These are phyloP conservation scores for Diglossa brunneiventris DNA, from an alignment of 2,113 vertebrate genomes.

Conservation along the genomic window DNA sequence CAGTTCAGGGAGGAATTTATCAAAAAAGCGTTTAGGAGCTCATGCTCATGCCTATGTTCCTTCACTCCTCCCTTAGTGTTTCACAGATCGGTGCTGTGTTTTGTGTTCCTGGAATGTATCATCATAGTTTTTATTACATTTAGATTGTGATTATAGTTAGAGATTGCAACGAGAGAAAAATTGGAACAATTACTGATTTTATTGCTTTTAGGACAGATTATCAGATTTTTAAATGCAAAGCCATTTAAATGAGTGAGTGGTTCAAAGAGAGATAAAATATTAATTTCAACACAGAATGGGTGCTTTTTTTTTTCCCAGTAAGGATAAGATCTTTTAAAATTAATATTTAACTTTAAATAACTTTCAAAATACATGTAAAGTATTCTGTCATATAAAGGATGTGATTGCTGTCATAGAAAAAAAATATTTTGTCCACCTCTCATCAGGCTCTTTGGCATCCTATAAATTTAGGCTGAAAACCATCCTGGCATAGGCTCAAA, in stretches of 20 bases:
- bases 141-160: neutral
- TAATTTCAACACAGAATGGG: neutral
- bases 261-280: neutral
- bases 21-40: neutral
- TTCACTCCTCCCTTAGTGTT: neutral
- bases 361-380: neutral
- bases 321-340: neutral
- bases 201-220: neutral
- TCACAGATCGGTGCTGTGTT: neutral
- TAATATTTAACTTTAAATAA: neutral
- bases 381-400: fast-evolving
- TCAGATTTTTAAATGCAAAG: neutral
- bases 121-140: neutral
- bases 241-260: neutral
- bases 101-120: neutral
- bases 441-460: neutral
- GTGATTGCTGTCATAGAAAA: neutral
- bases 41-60: neutral
- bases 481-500: neutral
- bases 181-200: neutral
- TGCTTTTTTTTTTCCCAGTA: neutral
- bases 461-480: neutral
- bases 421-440: neutral
- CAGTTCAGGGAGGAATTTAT: neutral
- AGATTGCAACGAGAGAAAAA: neutral